Conservation (phyloP, 2,113 vertebrate genomes). For the Cranoglanis bouderius region DNA sequence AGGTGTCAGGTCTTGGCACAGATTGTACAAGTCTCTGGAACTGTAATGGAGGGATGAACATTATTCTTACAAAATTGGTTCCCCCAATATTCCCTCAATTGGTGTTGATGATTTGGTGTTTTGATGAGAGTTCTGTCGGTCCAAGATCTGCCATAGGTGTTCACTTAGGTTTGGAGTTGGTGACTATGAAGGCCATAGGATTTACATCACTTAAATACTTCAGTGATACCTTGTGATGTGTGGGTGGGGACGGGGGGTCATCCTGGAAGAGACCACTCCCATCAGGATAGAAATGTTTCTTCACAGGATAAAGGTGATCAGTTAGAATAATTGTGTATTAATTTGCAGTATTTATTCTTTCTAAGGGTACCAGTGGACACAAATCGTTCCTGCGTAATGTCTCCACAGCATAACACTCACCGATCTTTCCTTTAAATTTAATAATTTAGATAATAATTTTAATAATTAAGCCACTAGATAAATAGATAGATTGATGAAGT, state of each 20-base stretch:
- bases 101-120: neutral
- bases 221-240: neutral
- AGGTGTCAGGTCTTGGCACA: slow-evolving; percentile 1
- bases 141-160: neutral
- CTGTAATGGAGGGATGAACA: neutral
- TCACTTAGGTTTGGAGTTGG: neutral
- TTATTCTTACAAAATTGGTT: neutral
- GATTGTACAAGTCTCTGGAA: neutral
- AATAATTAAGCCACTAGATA: neutral
- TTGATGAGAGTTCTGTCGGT: neutral
- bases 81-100: neutral
- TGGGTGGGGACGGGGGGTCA: neutral
- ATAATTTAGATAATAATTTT: neutral
- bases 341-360: neutral
- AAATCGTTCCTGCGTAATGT: neutral
- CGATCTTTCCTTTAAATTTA: neutral
- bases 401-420: neutral
- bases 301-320: neutral
- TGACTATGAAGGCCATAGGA: neutral
- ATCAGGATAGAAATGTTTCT: slow-evolving; percentile 17
- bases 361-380: neutral
- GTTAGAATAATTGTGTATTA: neutral
- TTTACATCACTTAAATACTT: neutral
- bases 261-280: neutral
- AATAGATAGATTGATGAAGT: neutral